Conservation (phyloP, 2,797 vertebrate genomes). For the Melanotaenia maccullochi region DNA sequence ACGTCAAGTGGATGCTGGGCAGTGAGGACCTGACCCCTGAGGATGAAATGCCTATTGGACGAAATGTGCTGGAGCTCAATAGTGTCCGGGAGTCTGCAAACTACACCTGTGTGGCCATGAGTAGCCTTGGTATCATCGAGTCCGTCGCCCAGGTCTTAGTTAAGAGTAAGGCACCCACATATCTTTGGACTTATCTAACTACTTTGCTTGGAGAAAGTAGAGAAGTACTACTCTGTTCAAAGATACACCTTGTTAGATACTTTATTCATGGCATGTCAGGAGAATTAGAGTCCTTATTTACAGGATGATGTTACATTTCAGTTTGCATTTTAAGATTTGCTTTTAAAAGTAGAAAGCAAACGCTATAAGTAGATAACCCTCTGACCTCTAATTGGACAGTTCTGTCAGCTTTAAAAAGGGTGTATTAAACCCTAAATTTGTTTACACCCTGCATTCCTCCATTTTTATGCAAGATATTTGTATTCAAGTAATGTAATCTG, state of each 20-base stretch:
- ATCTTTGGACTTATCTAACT: background rate
- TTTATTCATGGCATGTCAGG: background rate
- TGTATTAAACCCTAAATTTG: background rate
- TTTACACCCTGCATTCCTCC: background rate
- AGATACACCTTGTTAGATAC: background rate
- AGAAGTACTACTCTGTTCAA: constrained; percentile 1
- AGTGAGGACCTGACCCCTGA: constrained; percentile 94
- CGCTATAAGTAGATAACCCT: background rate
- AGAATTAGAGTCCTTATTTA: background rate
- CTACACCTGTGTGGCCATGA: constrained; percentile 98
- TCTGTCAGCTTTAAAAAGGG: background rate
- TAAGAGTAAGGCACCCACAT: constrained; percentile 87
- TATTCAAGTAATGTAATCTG: background rate
- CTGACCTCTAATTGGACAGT: background rate
- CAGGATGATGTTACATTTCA: background rate
- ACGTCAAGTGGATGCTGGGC: constrained; percentile 98
- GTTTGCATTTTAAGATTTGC: background rate
- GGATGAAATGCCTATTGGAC: constrained; percentile 96
- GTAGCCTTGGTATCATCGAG: constrained; percentile 96
- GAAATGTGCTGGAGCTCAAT: constrained; percentile 95
- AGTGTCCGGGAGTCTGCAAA: constrained; percentile 95
- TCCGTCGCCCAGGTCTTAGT: constrained; percentile 96
- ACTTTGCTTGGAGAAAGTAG: background rate
- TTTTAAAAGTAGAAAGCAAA: background rate
- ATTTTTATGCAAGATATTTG: background rate